Base-by-base conservation (phyloP, 1,140 invertebrate genomes). In the Brachionus calyciflorus region DNA sequence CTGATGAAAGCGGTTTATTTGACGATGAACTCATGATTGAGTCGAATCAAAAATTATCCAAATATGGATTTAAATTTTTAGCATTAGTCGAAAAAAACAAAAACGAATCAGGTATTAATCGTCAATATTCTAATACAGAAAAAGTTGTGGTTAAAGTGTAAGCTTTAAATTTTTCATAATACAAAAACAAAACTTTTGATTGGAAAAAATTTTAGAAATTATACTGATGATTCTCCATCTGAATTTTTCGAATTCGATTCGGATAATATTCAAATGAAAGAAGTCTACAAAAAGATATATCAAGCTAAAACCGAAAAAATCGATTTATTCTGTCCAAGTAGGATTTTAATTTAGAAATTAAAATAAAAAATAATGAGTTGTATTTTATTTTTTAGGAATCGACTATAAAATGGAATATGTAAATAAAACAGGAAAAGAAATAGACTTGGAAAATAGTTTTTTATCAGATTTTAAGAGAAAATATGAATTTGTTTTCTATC, bases 21-120 rank as follows among this genome's bases (percentile, higher is more conserved):
- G 69, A 73, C 49, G 69, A 73, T 9, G 69, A 73, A 10, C 51
- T 73, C 3, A 41, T 40, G 28, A 33, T 73, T 19, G 69, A 73
- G 30, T 33, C 46, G 21, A 73, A 73, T 49, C 69, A 73, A 30
- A 7, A 46, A 9, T 21, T 73, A 24, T 26, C 10, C 12, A 73
- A 51, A 51, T 73, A 40, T 40, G 44, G 46, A 14, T 51, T 73
- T 40, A 48, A 51, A n/a, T 21, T 12, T 73, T 73, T 73, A 24
- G 44, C 26, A 30, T 41, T 73, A 12, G 19, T 51, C 10, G 69
- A 73, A 51, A 73, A 41, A 10, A 10, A 17, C 7, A 24, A 41
- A 30, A 17, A 24, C 9, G 5, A 4, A 14, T 14, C n/a, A 46
- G 14, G n/a, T 17, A 7, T 3, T 14, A 14, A 46, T 3, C 33